A percentile compares a stretch with the other conserved stretches of the same genome.
Evolutionary conservation across 2,113 vertebrate genomes (phyloP).

Genomic region (Hippopotamus amphibius): DNA sequence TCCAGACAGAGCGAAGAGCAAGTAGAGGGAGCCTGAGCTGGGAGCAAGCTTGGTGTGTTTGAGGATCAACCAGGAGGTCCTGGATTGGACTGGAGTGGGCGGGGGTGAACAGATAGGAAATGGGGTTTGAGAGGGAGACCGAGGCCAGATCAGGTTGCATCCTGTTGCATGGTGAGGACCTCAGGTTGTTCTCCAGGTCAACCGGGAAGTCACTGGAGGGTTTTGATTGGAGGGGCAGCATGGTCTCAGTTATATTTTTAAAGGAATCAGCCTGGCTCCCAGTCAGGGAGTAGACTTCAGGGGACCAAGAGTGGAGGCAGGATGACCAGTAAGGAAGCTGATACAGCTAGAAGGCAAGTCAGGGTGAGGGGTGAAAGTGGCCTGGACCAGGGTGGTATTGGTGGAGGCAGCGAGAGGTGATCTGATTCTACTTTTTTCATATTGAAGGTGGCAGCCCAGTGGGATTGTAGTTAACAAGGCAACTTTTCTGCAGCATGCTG

Average conservation of each 20-base stretch:
- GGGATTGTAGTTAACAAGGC: neutral
- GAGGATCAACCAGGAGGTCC: neutral
- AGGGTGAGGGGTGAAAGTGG: neutral
- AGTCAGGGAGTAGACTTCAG: neutral
- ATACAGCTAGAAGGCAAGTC: neutral
- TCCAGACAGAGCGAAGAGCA: neutral
- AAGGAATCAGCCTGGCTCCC: neutral
- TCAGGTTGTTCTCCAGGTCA: neutral
- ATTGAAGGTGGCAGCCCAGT: neutral
- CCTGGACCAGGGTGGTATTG: too few species aligned
- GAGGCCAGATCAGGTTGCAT: neutral
- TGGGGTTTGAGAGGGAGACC: neutral
- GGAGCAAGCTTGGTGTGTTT: fast-evolving
- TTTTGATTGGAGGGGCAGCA: neutral
- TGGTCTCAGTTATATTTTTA: neutral
- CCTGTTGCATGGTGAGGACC: neutral
- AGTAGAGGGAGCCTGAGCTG: neutral
- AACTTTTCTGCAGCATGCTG: fast-evolving
- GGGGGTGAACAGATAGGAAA: neutral
- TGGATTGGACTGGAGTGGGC: neutral
- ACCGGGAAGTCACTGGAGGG: neutral
- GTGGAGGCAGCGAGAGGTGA: neutral
- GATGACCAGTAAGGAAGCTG: neutral
- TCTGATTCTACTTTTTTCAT: neutral
- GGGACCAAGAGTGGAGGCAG: neutral